These are phyloP conservation scores for Myanophis thanlyinensis DNA, from an alignment of 2,113 vertebrate genomes.

Conservation along the genomic window DNA sequence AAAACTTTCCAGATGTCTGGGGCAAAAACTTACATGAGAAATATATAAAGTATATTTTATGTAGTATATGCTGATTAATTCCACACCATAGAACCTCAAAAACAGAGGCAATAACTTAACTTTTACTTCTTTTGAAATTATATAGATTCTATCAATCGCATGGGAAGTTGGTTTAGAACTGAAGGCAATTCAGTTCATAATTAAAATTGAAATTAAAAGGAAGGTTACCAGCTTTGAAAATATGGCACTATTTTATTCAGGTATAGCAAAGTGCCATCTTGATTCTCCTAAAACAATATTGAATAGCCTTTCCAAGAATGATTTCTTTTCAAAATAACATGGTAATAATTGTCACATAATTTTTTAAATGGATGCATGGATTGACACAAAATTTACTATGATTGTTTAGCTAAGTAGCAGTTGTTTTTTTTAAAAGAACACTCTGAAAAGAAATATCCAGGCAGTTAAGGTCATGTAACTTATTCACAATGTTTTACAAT, in stretches of 20 bases:
- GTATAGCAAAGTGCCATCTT: neutral
- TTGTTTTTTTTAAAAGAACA: neutral
- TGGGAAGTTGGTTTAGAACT: neutral
- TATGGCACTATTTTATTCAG: neutral
- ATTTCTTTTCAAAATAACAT: neutral
- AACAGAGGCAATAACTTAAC: neutral
- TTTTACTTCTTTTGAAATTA: neutral
- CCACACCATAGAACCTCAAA: neutral
- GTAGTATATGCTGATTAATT: neutral
- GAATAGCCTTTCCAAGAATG: neutral
- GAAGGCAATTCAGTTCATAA: neutral
- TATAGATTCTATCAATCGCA: neutral
- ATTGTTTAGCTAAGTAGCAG: neutral
- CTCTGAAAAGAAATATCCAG: neutral
- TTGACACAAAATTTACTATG: neutral
- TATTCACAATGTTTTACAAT: conserved; percentile 12
- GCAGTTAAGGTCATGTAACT: neutral
- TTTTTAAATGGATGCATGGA: neutral
- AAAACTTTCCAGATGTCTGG: neutral
- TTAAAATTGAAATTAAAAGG: neutral
- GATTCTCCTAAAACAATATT: too few species aligned
- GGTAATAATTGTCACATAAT: neutral
- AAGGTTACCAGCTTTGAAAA: neutral
- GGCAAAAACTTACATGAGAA: neutral
- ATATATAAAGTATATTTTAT: neutral